Percentiles rank a stretch among this genome's conserved stretches.
phyloP scores from a whole-genome alignment of 2,113 vertebrate species.

The Paedocypris sp. region DNA sequence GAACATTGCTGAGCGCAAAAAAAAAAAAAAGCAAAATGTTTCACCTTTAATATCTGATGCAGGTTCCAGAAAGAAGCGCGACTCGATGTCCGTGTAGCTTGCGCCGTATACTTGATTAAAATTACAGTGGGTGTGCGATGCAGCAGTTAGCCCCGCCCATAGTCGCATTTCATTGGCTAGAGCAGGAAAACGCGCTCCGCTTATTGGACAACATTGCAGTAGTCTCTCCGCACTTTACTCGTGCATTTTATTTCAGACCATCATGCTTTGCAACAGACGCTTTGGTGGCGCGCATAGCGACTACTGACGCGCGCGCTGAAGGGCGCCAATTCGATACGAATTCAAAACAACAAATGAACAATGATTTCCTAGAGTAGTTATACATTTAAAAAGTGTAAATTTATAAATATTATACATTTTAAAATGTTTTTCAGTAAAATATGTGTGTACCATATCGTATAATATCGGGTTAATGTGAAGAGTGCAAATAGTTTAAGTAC shows the following conservation, averaged over 20 bases:
- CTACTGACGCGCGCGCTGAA: too few species aligned
- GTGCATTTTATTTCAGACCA: constrained; percentile 65
- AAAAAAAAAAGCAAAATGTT: not conserved
- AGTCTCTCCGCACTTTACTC: constrained; percentile 46
- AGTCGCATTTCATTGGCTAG: constrained; percentile 42
- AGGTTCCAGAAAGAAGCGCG: constrained; percentile 13
- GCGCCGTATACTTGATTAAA: constrained; percentile 57
- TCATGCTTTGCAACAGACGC: constrained; percentile 48
- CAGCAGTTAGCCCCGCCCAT: constrained; percentile 34
- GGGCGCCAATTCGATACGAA: too few species aligned
- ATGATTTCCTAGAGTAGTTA: too few species aligned
- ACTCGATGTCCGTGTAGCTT: constrained; percentile 40
- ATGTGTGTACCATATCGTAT: too few species aligned
- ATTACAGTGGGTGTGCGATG: constrained; percentile 57
- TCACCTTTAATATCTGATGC: constrained; percentile 40
- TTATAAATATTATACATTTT: too few species aligned
- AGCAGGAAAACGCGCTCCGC: not conserved
- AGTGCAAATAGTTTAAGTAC: too few species aligned
- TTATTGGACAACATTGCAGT: constrained; percentile 41
- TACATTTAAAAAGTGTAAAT: too few species aligned
- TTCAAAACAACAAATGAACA: too few species aligned
- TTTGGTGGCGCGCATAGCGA: constrained; percentile 36
- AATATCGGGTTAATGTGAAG: too few species aligned
- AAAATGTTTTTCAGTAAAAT: too few species aligned
- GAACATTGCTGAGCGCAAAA: not conserved